Base-by-base conservation (phyloP, 1,140 invertebrate genomes). In the Brachionus manjavacas region DNA sequence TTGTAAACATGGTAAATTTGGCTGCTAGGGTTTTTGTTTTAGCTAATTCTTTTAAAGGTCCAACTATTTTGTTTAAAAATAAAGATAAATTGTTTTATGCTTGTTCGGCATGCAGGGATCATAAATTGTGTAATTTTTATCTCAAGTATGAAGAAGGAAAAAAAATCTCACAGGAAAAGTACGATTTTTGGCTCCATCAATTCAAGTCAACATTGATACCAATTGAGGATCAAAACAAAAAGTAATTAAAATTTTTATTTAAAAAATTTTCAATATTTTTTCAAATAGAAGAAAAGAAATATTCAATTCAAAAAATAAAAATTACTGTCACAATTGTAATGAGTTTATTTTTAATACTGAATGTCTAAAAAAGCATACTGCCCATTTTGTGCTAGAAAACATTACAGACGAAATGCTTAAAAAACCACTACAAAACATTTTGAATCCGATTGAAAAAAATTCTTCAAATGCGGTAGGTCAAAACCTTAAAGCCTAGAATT, bases 71-170 rank as follows among this genome's bases (percentile, higher is more conserved):
- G n/a, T 81, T 81, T 46, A 64, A 25, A 35, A 28, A 81, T 68
- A 28, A n/a, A 12, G 16, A 81, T n/a, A 81, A 81, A 9, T 3
- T 39, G 7, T 83, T 83, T 39, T 83, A 68, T 72, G 60, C 81
- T 14, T 83, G 81, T 46, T 83, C 81, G 8, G 81, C 81, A n/a
- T 83, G 81, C 64, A 55, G 81, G 20, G 68, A 83, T 20, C 81
- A 46, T 7, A 68, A 83, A 55, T 31, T 68, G 28, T 83, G 81
- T 23, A 28, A 52, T 31, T 68, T 83, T 52, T 83, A 49, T 46
- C 20, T 70, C 1, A 25, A 52, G 11, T 70, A 70, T 43, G 64
- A 70, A 20, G 23, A 83, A 64, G 49, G 39, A 20, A 72, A 83
- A 55, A 41, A 11, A 68, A 41, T 43, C 41, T n/a, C 12, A 16